A percentile compares a stretch with the other conserved stretches of the same genome.
Conservation (phyloP, 2,797 vertebrate species). For the Fundulus diaphanus region DNA sequence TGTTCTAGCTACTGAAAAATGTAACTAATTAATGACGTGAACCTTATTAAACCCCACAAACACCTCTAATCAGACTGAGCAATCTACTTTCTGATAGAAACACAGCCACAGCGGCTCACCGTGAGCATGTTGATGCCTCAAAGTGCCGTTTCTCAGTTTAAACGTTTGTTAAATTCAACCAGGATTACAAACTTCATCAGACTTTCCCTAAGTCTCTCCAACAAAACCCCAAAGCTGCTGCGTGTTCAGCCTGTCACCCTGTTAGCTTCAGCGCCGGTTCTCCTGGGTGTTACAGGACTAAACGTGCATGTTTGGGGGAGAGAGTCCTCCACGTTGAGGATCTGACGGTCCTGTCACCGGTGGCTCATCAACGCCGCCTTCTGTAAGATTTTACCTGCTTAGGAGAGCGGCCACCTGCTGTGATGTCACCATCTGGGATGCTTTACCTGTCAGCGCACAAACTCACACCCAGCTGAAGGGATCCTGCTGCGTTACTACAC, state of each 20-base stretch:
- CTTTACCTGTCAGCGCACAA: conserved; percentile 62
- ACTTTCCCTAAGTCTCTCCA: not conserved
- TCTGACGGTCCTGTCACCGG: conserved; percentile 29
- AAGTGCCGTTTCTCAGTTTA: not conserved
- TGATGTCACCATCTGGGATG: conserved; percentile 76
- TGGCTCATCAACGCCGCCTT: conserved; percentile 31
- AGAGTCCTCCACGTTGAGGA: not conserved
- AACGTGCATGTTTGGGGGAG: conserved; percentile 44
- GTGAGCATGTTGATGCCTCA: not conserved
- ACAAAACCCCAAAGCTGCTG: not conserved
- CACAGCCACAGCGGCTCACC: too few relatives aligned
- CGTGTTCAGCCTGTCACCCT: not conserved
- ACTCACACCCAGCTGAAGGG: conserved; percentile 14
- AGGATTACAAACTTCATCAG: conserved; percentile 7
- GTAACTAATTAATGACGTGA: not conserved
- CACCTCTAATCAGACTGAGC: not conserved
- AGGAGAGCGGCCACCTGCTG: conserved; percentile 67
- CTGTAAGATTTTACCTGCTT: conserved; percentile 53
- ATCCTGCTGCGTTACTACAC: conserved; percentile 3
- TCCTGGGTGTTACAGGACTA: conserved; percentile 37
- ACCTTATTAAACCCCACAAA: not conserved
- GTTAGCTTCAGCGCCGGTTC: not conserved
- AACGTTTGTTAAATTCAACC: not conserved
- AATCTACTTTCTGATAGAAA: not conserved
- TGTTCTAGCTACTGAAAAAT: not conserved